Percentiles rank a stretch among this genome's conserved stretches.
Conservation (phyloP, 2,888 invertebrate genomes). For the Hoplodrina blanda region DNA sequence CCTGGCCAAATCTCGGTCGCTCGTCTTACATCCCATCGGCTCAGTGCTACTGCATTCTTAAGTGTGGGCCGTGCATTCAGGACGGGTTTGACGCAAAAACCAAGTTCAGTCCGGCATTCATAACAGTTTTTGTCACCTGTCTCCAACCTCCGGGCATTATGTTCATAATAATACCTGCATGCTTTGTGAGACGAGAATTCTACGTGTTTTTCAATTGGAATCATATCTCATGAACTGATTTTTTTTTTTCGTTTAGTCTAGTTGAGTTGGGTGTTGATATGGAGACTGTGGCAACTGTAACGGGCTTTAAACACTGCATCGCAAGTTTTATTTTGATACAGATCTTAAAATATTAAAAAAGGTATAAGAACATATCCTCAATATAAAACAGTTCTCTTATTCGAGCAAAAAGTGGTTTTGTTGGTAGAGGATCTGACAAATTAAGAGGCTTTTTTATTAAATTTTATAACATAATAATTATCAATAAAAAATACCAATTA, state of each 20-base stretch:
- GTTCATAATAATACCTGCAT: constrained; percentile 72
- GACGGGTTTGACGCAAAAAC: constrained; percentile 84
- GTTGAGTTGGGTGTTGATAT: constrained; percentile 18
- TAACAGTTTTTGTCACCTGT: constrained; percentile 86
- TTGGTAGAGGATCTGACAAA: neutral
- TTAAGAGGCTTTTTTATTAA: neutral
- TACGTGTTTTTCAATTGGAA: constrained; percentile 67
- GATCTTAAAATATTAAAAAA: too few species aligned
- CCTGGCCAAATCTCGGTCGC: constrained; percentile 58
- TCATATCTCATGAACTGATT: constrained; percentile 43
- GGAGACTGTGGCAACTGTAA: neutral
- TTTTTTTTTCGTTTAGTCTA: constrained; percentile 29
- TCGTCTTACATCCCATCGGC: constrained; percentile 59
- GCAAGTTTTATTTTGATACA: neutral
- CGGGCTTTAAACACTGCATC: neutral
- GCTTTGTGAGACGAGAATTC: constrained; percentile 70
- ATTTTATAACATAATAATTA: too few species aligned
- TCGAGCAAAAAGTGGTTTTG: neutral
- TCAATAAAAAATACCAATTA: neutral
- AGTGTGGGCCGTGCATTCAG: constrained; percentile 76
- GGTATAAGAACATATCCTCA: neutral
- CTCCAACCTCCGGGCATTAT: constrained; percentile 74
- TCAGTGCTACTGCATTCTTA: constrained; percentile 77
- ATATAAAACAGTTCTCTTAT: too few species aligned
- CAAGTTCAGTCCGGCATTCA: constrained; percentile 80